Evolutionary conservation across 2,888 invertebrate genomes (phyloP), one percentile per base, ranked within the genome.

Genomic region (Rhaphigaster nebulosa): DNA sequence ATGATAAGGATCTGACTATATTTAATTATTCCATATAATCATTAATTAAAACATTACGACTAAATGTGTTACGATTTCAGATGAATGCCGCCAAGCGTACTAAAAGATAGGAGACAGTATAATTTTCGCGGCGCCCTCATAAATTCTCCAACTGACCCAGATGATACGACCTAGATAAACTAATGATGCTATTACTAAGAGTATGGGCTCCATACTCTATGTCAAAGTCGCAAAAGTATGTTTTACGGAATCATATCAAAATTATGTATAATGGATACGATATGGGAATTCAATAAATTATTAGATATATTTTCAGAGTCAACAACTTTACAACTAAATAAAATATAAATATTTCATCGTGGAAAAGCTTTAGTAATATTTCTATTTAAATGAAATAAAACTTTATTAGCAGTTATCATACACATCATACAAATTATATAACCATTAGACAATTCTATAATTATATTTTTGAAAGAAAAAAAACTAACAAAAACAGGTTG

Each of bases 101-200:
- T 0, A 2, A 34, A 76, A 76, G 70, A 76, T 76, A 76, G 20
- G 20, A 76, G 70, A 76, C 38, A 10, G 18, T 38, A 38, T 38
- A 34, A 38, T 76, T 34, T 38, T 38, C 8, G 34, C 26, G 70
- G 70, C 34, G 38, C 70, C 70, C 70, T 38, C 70, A 38, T 76
- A 76, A 76, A 76, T 76, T 76, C 38, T 6, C 70, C 23, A 38
- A 23, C 70, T 34, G 70, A 76, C 70, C 70, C 70, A 76, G 34
- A 76, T 76, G 70, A 76, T 76, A 38, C 70, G 70, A 29, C 70
- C 70, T 38, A 76, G 34, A 76, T 76, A 76, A 76, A 26, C 38
- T 76, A 76, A 38, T 76, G 38, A 76, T 34, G 34, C 34, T 38
- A 76, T 34, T 15, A 20, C 23, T 38, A 10, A 20, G 38, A 76